Conservation (phyloP, 2,888 invertebrate genomes). For the Perithous albicinctus region DNA sequence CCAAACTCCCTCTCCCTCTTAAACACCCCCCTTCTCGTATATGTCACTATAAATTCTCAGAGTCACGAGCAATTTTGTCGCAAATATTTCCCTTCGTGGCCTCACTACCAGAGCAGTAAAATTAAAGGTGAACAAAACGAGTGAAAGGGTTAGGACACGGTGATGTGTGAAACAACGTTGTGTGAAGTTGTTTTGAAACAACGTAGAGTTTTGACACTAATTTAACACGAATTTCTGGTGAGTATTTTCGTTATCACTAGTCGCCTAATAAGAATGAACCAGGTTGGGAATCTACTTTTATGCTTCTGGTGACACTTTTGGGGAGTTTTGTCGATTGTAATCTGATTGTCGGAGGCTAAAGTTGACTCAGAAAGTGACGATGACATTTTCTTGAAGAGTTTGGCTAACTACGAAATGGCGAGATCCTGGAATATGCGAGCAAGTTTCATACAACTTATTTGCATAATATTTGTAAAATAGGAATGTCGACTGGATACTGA, state of each 20-base stretch:
- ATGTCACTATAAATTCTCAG: conserved; percentile 64
- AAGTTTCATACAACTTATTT: too few species aligned
- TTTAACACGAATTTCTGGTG: conserved; percentile 28
- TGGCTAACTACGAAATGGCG: neutral
- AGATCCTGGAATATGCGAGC: neutral
- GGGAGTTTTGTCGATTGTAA: neutral
- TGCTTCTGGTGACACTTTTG: neutral
- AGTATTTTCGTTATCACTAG: conserved; percentile 35
- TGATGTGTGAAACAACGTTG: neutral
- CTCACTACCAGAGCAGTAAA: conserved; percentile 29
- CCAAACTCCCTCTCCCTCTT: neutral
- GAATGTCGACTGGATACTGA: too few species aligned
- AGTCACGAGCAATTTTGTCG: conserved; percentile 64
- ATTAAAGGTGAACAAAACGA: conserved; percentile 27
- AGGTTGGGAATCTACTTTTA: conserved; percentile 15
- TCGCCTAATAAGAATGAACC: conserved; percentile 44
- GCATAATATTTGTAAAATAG: too few species aligned
- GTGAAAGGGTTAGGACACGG: neutral
- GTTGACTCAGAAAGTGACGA: conserved; percentile 1
- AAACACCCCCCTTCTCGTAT: neutral
- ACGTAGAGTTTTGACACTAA: conserved; percentile 38
- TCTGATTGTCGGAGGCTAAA: neutral
- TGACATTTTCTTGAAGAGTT: conserved; percentile 18
- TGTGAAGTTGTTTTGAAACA: conserved; percentile 4
- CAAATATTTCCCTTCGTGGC: conserved; percentile 61